These are phyloP conservation scores for Diabrotica balteata DNA, from an alignment of 2,888 invertebrate species.

Conservation along the genomic window DNA sequence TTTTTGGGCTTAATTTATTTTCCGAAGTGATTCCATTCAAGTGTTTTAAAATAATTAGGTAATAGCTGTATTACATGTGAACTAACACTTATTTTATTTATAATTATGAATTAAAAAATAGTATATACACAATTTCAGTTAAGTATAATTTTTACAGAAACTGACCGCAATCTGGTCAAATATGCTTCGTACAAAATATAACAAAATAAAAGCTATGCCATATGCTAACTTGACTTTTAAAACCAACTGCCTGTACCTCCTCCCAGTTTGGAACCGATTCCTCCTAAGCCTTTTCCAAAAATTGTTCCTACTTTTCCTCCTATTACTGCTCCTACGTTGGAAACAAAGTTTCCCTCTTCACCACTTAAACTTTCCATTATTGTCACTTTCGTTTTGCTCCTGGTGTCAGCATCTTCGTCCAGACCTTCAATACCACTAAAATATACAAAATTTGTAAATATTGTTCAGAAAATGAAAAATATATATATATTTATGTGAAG, in stretches of 20 bases:
- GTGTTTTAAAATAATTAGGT: no score
- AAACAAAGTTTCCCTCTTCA: slow-evolving; percentile 75
- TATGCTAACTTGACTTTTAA: slow-evolving; percentile 59
- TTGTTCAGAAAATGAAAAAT: no score
- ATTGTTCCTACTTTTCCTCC: slow-evolving; percentile 89
- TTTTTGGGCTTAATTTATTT: no score
- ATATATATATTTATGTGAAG: no score
- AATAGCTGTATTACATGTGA: slow-evolving; percentile 8
- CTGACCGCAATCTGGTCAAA: slow-evolving; percentile 34
- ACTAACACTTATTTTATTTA: slow-evolving; percentile 32
- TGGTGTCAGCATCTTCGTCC: slow-evolving; percentile 68
- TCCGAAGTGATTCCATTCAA: no score
- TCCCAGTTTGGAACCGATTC: slow-evolving; percentile 87
- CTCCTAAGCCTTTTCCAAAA: slow-evolving; percentile 89
- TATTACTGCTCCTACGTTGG: slow-evolving; percentile 84
- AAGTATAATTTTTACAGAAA: slow-evolving; percentile 34
- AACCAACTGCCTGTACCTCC: slow-evolving; percentile 87
- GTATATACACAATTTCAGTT: slow-evolving; percentile 35
- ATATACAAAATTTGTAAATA: neutral
- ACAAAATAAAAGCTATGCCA: slow-evolving; percentile 33
- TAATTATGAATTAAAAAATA: slow-evolving; percentile 32
- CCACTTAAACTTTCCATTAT: slow-evolving; percentile 71
- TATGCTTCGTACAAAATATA: slow-evolving; percentile 30
- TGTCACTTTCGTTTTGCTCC: slow-evolving; percentile 67
- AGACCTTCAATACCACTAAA: slow-evolving; percentile 56